A percentile compares a stretch with the other conserved stretches of the same genome.
phyloP scores from a whole-genome alignment of 2,888 invertebrate genomes.

The Steromphala cineraria region DNA sequence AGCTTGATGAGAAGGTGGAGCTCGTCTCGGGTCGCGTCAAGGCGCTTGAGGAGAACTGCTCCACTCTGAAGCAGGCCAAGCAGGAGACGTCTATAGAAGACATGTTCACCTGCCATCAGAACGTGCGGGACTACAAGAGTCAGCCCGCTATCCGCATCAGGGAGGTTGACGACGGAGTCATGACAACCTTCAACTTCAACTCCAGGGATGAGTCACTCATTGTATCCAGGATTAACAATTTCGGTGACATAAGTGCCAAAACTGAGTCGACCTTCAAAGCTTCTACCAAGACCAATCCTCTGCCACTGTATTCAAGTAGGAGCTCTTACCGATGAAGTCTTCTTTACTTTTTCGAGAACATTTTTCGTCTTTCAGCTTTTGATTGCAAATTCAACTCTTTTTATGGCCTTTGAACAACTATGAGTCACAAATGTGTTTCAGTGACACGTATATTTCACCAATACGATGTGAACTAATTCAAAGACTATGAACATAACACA shows the following conservation, averaged over 20 bases:
- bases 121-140: slow-evolving; percentile 49
- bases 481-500: too few species aligned
- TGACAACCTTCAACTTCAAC: slow-evolving; percentile 54
- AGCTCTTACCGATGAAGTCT: slow-evolving; percentile 22
- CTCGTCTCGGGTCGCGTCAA: slow-evolving; percentile 11
- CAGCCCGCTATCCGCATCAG: slow-evolving; percentile 49
- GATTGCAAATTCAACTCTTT: too few species aligned
- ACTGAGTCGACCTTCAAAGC: slow-evolving; percentile 47
- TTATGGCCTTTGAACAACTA: too few species aligned
- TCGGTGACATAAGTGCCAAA: slow-evolving; percentile 53
- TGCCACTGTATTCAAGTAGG: not conserved
- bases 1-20: slow-evolving; percentile 45
- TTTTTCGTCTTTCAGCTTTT: not conserved
- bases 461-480: too few species aligned
- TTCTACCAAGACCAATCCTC: too few species aligned
- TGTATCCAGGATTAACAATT: slow-evolving; percentile 53
- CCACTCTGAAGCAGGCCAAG: slow-evolving; percentile 45
- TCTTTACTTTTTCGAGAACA: not conserved
- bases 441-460: too few species aligned
- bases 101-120: slow-evolving; percentile 56
- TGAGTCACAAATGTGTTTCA: too few species aligned
- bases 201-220: slow-evolving; percentile 51
- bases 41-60: slow-evolving; percentile 16
- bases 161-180: slow-evolving; percentile 51
- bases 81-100: slow-evolving; percentile 53